phyloP scores from a whole-genome alignment of 2,113 vertebrate species.

The Grammomys dolichurus region DNA sequence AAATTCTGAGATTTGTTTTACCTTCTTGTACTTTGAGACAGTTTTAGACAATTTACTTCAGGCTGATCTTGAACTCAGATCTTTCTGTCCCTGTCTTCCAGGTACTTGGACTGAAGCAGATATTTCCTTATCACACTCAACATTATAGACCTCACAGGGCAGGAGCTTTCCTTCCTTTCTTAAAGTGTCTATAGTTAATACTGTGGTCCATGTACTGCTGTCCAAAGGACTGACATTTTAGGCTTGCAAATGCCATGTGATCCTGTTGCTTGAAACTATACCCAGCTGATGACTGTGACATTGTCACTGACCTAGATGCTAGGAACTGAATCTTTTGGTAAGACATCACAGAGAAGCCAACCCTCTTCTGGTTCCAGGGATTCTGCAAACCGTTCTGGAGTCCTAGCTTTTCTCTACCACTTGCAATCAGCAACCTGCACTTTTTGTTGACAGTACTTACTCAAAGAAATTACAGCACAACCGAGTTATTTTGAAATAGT shows the following conservation, averaged over 20 bases:
- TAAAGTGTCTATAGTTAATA: neutral
- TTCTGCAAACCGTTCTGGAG: neutral
- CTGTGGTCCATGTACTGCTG: neutral
- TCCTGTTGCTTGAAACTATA: neutral
- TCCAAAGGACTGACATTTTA: neutral
- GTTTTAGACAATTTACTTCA: neutral
- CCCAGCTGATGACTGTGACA: neutral
- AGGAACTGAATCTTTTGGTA: neutral
- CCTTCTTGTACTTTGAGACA: neutral
- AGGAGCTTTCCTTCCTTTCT: neutral
- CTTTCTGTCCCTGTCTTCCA: neutral
- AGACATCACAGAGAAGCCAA: conserved; percentile 5
- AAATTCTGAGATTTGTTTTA: neutral
- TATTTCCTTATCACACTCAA: neutral
- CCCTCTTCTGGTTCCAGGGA: neutral
- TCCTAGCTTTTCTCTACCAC: neutral
- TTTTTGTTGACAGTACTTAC: neutral
- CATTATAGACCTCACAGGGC: neutral
- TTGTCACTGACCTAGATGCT: neutral
- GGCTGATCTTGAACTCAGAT: neutral
- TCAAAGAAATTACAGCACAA: neutral
- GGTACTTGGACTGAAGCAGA: neutral
- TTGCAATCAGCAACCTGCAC: neutral
- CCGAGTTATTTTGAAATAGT: neutral
- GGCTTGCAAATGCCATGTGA: neutral